phyloP scores from a whole-genome alignment of 2,113 vertebrate species.

The Pelusios castaneus region DNA sequence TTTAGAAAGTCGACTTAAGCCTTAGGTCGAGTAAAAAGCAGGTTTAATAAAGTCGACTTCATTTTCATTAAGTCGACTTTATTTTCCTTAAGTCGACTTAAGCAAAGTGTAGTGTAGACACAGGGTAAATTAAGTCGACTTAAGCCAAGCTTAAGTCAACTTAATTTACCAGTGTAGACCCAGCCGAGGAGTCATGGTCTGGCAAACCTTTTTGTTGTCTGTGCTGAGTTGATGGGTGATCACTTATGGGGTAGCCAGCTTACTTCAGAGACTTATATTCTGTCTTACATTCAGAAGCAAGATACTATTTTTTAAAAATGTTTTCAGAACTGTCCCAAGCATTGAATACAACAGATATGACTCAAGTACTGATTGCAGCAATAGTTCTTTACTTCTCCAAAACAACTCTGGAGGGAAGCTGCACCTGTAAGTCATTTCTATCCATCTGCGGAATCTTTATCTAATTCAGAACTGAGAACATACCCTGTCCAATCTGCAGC shows the following conservation, averaged over 20 bases:
- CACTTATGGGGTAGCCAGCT: neutral
- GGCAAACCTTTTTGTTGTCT: neutral
- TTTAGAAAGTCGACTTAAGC: no score
- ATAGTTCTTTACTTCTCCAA: slow-evolving; percentile 18
- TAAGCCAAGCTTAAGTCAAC: no score
- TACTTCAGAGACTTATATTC: neutral
- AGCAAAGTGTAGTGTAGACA: no score
- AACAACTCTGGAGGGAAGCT: neutral
- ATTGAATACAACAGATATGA: neutral
- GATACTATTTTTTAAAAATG: neutral
- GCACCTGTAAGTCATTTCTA: neutral
- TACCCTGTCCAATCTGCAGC: neutral
- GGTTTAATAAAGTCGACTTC: no score
- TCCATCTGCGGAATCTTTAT: neutral
- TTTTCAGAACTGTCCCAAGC: neutral
- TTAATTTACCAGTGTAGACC: no score
- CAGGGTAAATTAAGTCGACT: no score
- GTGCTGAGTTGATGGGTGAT: neutral
- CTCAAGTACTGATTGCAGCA: slow-evolving; percentile 1
- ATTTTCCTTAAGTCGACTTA: no score
- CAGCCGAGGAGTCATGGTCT: neutral
- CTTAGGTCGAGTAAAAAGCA: no score
- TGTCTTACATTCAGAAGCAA: neutral
- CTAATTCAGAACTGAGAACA: neutral
- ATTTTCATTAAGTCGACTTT: no score